These are phyloP conservation scores for Leucophenga varia DNA, from an alignment of 1,140 invertebrate species.

Conservation along the genomic window DNA sequence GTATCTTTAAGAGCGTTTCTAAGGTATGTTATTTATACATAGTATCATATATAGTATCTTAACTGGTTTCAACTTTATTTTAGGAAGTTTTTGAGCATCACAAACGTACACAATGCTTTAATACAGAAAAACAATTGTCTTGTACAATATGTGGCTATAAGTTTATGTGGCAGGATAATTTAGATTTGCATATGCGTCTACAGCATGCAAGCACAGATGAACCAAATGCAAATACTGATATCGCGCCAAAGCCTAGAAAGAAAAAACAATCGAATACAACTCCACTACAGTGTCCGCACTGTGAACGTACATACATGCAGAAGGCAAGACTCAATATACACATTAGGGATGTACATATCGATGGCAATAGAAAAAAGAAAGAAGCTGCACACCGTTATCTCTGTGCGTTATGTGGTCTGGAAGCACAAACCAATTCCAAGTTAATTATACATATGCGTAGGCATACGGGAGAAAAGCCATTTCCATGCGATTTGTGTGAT, in stretches of 20 bases:
- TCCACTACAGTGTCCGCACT: too few species aligned
- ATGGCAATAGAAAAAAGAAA: too few species aligned
- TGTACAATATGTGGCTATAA: constrained; percentile 55
- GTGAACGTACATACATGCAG: too few species aligned
- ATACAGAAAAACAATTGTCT: constrained; percentile 22
- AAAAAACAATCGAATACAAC: constrained; percentile 30
- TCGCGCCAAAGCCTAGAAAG: too few species aligned
- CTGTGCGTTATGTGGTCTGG: constrained; percentile 61
- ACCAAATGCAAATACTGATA: background rate
- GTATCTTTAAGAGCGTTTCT: constrained; percentile 42
- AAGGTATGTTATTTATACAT: constrained; percentile 13
- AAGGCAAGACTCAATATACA: too few species aligned
- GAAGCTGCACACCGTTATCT: constrained; percentile 45
- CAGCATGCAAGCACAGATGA: constrained; percentile 42
- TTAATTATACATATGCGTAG: constrained; percentile 64
- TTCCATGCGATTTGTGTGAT: constrained; percentile 47
- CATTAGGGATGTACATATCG: too few species aligned
- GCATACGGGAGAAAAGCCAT: constrained; percentile 58
- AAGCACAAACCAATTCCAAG: constrained; percentile 62
- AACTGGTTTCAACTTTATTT: background rate
- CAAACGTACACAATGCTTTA: constrained; percentile 11
- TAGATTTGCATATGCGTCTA: constrained; percentile 54
- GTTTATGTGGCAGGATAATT: constrained; percentile 56
- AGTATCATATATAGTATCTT: background rate
- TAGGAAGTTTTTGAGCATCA: constrained; percentile 15